These are phyloP conservation scores for Hyperopisus bebe DNA, from an alignment of 2,113 vertebrate genomes.

Conservation along the genomic window DNA sequence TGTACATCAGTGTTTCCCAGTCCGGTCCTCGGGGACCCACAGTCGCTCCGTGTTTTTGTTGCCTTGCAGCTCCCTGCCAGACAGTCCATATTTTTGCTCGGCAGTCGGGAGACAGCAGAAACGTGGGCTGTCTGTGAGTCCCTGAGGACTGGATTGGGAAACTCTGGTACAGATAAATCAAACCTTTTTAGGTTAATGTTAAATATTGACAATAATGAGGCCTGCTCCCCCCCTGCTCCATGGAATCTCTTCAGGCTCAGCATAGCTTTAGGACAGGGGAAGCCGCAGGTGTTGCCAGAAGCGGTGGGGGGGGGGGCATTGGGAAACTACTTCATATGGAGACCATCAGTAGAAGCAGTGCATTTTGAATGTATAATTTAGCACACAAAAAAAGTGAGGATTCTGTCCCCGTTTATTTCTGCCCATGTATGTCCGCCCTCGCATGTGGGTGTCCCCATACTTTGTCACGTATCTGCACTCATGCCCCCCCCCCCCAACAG, in stretches of 20 bases:
- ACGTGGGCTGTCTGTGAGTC: not conserved
- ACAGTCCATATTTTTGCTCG: not conserved
- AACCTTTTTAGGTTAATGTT: not conserved
- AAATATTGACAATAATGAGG: not conserved
- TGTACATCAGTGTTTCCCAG: not conserved
- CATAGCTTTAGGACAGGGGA: not conserved
- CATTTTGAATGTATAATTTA: not conserved
- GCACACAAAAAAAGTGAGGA: not conserved
- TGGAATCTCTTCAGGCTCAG: not conserved
- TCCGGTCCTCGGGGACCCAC: not conserved
- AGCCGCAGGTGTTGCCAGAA: not conserved
- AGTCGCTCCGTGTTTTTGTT: not conserved
- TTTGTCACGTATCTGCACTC: not conserved
- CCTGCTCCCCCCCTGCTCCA: not conserved
- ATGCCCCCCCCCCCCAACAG: conserved; percentile 45
- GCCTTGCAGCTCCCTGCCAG: not conserved
- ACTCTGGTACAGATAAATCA: not conserved
- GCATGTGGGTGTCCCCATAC: not conserved
- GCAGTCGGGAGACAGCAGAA: not conserved
- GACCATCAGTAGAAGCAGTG: not conserved
- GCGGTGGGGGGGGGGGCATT: not conserved
- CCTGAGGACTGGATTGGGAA: not conserved
- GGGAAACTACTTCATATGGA: not conserved
- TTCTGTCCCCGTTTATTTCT: not conserved
- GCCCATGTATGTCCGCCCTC: not conserved